A percentile compares a stretch with the other conserved stretches of the same genome.
Conservation (phyloP, 2,888 invertebrate genomes). For the Euzophera pinguis region DNA sequence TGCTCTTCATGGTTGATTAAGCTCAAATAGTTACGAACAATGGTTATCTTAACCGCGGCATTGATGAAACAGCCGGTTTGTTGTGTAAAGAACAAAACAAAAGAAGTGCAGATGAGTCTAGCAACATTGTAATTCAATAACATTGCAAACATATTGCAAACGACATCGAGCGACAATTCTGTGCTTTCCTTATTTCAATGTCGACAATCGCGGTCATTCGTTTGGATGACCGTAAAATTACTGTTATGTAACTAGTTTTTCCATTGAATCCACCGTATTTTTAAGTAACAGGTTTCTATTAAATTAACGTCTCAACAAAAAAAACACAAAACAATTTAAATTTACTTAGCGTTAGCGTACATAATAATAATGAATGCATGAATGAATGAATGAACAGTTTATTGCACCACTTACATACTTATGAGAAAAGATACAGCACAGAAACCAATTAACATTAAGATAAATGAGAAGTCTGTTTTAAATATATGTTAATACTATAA, state of each 20-base stretch:
- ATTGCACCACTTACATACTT: too few species aligned
- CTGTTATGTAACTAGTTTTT: slow-evolving; percentile 2
- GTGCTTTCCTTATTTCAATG: not conserved
- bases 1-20: slow-evolving; percentile 23
- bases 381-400: too few species aligned
- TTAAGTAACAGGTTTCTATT: not conserved
- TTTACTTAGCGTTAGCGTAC: too few species aligned
- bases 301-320: not conserved
- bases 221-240: not conserved
- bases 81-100: slow-evolving; percentile 17
- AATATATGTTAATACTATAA: too few species aligned
- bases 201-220: not conserved
- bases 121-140: too few species aligned
- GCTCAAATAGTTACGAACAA: slow-evolving; percentile 34
- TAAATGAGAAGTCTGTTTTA: too few species aligned
- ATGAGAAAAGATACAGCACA: too few species aligned
- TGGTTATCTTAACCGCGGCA: slow-evolving; percentile 32
- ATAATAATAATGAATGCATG: too few species aligned
- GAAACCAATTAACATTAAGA: too few species aligned
- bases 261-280: not conserved
- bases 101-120: not conserved
- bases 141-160: too few species aligned
- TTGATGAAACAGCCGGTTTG: slow-evolving; percentile 41
- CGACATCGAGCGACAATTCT: not conserved
- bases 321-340: too few species aligned